Evolutionary conservation across 2,797 vertebrate species (phyloP), one percentile per base, ranked within the genome.

Genomic region (Chloroceryle amazona): DNA sequence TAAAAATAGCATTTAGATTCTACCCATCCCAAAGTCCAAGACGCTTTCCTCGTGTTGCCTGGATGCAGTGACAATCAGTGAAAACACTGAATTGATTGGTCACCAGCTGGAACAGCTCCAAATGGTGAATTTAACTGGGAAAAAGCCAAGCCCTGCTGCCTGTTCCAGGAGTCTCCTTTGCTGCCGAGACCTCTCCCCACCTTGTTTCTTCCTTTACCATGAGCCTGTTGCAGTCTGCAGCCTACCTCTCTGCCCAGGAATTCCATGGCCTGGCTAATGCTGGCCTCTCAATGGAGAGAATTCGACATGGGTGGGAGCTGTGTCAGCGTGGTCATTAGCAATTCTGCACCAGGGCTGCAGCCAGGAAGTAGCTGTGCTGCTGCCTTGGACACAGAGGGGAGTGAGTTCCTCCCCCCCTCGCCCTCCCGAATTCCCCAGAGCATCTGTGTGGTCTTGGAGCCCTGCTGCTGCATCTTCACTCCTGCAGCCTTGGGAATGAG

Each of bases 1-100:
- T 94, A 85, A 94, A 97, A 97, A 96, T 93, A 96, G 97, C 81
- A 87, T 94, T 97, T 97, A 11, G 83, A 89, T 93, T 95, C 88
- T 96, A 39, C 81, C 93, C 95, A 96, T 93, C 96, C 93, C 94
- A 89, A 92, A 96, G 96, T 97, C 94, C 96, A 94, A 68, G 94
- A 93, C 54, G 0, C 91, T 93, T 93, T 65, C 86, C 84, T 62
- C 14, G 73, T 67, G 96, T 97, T 97, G 96, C 96, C 95, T 95
- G 94, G 97, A 55, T 93, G 96, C 94, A 52, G 2, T 58, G 92
- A 93, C 95, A 94, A 25, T 94, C 87, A 17, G 71, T 49, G 92
- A 82, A 90, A 93, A 78, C 92, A 65, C 90, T 78, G 80, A 44
- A 94, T 81, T 90, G 81, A 82, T 87, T 66, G 92, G 86, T 60